phyloP scores from a whole-genome alignment of 2,113 vertebrate genomes.

The Trogon surrucura region DNA sequence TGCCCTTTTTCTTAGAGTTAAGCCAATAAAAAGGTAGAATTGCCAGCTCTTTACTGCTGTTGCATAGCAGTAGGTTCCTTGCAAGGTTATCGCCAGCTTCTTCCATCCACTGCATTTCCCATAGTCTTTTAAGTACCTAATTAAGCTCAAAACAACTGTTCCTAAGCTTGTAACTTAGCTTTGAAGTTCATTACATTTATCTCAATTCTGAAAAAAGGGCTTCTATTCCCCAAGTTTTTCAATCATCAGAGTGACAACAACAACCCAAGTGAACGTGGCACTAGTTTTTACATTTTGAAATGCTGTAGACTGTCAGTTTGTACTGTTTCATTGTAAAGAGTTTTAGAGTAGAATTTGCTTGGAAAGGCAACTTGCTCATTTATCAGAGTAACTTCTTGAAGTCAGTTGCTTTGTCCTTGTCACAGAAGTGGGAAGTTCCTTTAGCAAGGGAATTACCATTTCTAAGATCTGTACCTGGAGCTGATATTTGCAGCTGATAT shows the following conservation, averaged over 20 bases:
- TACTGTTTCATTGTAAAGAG: not conserved
- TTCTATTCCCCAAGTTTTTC: not conserved
- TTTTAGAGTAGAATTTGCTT: not conserved
- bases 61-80: not conserved
- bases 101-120: not conserved
- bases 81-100: not conserved
- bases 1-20: not conserved
- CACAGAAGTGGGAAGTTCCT: not conserved
- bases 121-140: not conserved
- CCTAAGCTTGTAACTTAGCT: not conserved
- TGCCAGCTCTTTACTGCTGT: not conserved
- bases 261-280: not conserved
- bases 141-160: not conserved
- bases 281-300: not conserved
- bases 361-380: not conserved
- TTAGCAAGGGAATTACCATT: not conserved
- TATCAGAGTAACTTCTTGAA: not conserved
- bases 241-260: not conserved
- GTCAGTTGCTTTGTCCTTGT: not conserved
- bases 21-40: not conserved
- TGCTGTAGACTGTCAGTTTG: not conserved
- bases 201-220: not conserved
- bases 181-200: not conserved
- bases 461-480: not conserved
- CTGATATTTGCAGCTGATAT: not conserved